Percentiles rank a stretch among this genome's conserved stretches.
These are phyloP conservation scores for Netelia fuscicornis DNA, from an alignment of 2,888 invertebrate genomes.

Conservation along the genomic window DNA sequence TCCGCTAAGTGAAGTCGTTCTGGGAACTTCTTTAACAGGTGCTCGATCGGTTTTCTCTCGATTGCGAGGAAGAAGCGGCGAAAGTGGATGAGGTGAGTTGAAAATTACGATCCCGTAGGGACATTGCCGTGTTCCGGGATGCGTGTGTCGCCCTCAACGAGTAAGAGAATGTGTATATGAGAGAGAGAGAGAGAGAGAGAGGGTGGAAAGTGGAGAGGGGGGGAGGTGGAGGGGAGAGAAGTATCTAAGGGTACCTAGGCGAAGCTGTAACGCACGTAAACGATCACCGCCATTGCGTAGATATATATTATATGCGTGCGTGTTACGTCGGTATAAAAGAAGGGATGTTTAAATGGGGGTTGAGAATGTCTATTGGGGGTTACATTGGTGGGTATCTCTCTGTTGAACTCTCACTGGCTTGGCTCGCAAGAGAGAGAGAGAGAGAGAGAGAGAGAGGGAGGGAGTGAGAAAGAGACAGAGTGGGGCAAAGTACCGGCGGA, in stretches of 20 bases:
- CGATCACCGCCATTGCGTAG: neutral
- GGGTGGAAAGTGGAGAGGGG: neutral
- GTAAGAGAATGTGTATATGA: too few relatives aligned
- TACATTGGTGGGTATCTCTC: conserved; percentile 28
- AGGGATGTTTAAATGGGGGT: conserved; percentile 49
- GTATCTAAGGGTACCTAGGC: conserved; percentile 4
- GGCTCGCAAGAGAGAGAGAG: conserved; percentile 7
- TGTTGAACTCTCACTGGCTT: conserved; percentile 31
- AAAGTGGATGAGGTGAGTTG: neutral
- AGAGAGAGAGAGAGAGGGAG: conserved; percentile 7
- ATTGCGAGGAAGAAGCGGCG: neutral
- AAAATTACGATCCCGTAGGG: conserved; percentile 22
- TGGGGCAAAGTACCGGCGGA: conserved; percentile 78
- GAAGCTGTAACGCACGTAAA: conserved; percentile 33
- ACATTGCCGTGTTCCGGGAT: conserved; percentile 9
- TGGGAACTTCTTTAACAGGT: conserved; percentile 48
- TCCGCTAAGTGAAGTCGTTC: conserved; percentile 7
- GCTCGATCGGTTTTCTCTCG: conserved; percentile 47
- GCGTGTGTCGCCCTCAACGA: conserved; percentile 13
- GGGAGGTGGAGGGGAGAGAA: neutral
- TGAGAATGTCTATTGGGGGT: conserved; percentile 33
- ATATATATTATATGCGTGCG: neutral
- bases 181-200: neutral
- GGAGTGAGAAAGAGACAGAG: conserved; percentile 65
- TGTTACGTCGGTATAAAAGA: neutral